Base-by-base conservation (phyloP, 1,140 invertebrate species). In the Phortica variegata region DNA sequence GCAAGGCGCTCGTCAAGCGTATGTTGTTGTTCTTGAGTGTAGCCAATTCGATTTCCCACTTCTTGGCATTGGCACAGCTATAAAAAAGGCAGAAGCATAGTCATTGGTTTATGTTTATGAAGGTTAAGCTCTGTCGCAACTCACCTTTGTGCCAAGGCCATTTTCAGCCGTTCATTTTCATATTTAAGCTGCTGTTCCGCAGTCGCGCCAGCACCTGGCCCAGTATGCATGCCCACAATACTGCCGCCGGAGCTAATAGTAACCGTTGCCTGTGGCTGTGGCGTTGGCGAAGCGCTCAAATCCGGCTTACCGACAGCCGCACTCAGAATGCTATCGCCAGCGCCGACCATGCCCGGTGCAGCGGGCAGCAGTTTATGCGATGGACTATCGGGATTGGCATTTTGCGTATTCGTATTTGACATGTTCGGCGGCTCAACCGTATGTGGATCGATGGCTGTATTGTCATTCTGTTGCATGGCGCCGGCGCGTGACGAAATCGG, bases 1-100 rank as follows among this genome's bases (percentile, higher is more conserved):
- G 95, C 40, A 98, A 81, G 8, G 95, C 95, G 65, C 91, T 92
- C 7, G 95, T 97, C 61, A 98, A 80, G 62, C 94, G 84, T 12
- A 90, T 85, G 78, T 98, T 98, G 77, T 97, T 97, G 62, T 91
- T 96, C 79, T 97, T 97, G 54, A 98, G 80, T 6, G 94, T 97
- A 48, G 92, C 89, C 54, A 98, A 79, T 79, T 98, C 95, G 39
- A 97, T 86, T 83, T 98, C 95, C 95, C 95, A 98, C 77, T 98
- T 97, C 79, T 97, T 97, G 2, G 93, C 93, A 81, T 97, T 97
- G 18, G 92, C 89, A 43, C 93, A 96, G 79, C 93, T 96, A 73
- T 42, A 79, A 79, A 53, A 38, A 34, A 7, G 6, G 26, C 26
- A 29, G 2, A 3, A 20, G 8, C 7, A 18, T 16, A 10, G 23